These are phyloP conservation scores for Perognathus longimembris DNA, from an alignment of 2,113 vertebrate species.

Conservation along the genomic window DNA sequence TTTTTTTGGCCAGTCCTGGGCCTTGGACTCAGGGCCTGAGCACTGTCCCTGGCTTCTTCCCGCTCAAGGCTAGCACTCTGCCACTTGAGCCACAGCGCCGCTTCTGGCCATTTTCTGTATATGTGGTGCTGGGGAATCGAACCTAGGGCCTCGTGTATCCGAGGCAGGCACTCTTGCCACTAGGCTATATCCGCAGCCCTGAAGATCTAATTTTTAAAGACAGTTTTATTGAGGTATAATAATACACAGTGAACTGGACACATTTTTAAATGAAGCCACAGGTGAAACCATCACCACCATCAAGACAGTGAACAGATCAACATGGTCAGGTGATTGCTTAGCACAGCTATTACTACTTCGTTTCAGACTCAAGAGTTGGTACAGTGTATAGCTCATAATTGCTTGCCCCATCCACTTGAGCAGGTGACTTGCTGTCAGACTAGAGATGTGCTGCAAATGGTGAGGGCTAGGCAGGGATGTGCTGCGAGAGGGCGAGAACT, in stretches of 20 bases:
- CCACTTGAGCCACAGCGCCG: too few relatives aligned
- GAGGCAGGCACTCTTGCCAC: too few relatives aligned
- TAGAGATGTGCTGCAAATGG: not conserved
- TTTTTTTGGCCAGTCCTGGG: too few relatives aligned
- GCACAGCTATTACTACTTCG: not conserved
- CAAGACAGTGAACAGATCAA: not conserved
- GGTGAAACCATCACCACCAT: not conserved
- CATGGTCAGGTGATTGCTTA: not conserved
- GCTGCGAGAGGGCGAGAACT: too few relatives aligned
- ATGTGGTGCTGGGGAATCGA: too few relatives aligned
- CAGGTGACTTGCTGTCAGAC: not conserved
- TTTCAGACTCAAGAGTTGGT: not conserved
- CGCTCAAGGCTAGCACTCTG: too few relatives aligned
- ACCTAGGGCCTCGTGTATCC: too few relatives aligned
- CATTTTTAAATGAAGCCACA: not conserved
- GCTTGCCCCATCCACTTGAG: not conserved
- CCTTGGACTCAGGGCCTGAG: too few relatives aligned
- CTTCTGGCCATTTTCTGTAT: too few relatives aligned
- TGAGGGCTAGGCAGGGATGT: too few relatives aligned
- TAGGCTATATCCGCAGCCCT: too few relatives aligned
- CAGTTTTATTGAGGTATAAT: not conserved
- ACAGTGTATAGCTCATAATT: not conserved
- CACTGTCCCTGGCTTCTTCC: too few relatives aligned
- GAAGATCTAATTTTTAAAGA: slow-evolving; percentile 15
- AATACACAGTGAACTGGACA: not conserved